Percentiles rank a stretch among this genome's conserved stretches.
These are phyloP conservation scores for Ips nitidus DNA, from an alignment of 1,140 invertebrate genomes.

Conservation along the genomic window DNA sequence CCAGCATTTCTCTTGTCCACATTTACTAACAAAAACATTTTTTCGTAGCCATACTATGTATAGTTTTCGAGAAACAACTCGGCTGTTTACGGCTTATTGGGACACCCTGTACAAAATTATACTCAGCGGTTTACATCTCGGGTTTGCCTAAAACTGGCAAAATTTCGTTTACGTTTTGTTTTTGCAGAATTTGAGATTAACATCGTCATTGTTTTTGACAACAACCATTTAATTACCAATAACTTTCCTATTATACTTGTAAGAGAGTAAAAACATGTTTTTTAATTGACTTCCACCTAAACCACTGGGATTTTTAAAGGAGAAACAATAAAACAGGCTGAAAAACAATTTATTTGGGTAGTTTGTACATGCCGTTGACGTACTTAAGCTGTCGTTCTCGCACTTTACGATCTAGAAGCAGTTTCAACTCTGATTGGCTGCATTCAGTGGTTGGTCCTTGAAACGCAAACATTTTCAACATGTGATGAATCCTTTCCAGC, in stretches of 20 bases:
- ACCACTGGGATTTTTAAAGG: too few species aligned
- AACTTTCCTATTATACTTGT: slow-evolving; percentile 88
- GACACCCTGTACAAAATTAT: too few species aligned
- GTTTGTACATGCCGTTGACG: slow-evolving; percentile 82
- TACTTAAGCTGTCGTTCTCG: slow-evolving; percentile 84
- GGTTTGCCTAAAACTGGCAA: too few species aligned
- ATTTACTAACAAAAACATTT: too few species aligned
- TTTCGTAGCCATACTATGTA: too few species aligned
- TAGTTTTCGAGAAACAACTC: too few species aligned
- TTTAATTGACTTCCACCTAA: neutral
- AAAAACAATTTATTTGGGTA: slow-evolving; percentile 64
- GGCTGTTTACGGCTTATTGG: too few species aligned
- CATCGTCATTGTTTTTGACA: slow-evolving; percentile 88
- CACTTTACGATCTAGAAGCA: slow-evolving; percentile 92
- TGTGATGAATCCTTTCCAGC: slow-evolving; percentile 92
- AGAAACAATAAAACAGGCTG: too few species aligned
- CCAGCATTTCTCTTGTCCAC: too few species aligned
- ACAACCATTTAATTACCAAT: slow-evolving; percentile 94
- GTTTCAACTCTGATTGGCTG: slow-evolving; percentile 81
- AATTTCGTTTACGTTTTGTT: slow-evolving; percentile 51
- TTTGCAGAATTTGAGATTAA: slow-evolving; percentile 92
- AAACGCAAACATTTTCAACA: slow-evolving; percentile 95
- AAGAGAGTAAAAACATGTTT: slow-evolving; percentile 51
- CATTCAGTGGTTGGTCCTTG: slow-evolving; percentile 86
- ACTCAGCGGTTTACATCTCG: too few species aligned